These are phyloP conservation scores for Drosophila kohkoa DNA, from an alignment of 1,140 invertebrate genomes.

Conservation along the genomic window DNA sequence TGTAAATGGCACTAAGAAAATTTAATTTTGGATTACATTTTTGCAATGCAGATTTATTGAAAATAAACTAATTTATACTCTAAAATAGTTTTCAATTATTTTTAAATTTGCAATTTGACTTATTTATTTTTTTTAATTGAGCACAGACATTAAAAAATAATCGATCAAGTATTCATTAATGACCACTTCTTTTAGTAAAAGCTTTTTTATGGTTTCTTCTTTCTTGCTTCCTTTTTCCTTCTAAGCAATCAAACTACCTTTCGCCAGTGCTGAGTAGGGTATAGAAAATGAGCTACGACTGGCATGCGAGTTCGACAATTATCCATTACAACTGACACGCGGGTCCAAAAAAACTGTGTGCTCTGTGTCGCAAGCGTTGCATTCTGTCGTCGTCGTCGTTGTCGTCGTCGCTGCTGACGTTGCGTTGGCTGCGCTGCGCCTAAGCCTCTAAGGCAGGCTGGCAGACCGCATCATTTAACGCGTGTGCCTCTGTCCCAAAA, in stretches of 20 bases:
- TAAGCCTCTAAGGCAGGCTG: constrained; percentile 26
- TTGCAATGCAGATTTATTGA: too few species aligned
- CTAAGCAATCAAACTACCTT: neutral
- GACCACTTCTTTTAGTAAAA: too few species aligned
- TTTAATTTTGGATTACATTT: too few species aligned
- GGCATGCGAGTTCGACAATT: constrained; percentile 75
- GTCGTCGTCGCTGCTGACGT: neutral
- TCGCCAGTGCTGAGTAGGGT: constrained; percentile 11
- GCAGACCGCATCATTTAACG: constrained; percentile 59
- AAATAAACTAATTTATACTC: too few species aligned
- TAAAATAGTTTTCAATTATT: too few species aligned
- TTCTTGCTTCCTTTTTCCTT: neutral
- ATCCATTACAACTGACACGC: constrained; percentile 80
- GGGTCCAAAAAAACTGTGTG: constrained; percentile 42
- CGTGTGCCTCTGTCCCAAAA: constrained; percentile 50
- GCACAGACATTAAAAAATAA: too few species aligned
- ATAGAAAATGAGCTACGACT: constrained; percentile 50
- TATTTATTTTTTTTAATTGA: too few species aligned
- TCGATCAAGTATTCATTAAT: too few species aligned
- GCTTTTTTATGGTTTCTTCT: neutral
- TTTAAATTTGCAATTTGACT: too few species aligned
- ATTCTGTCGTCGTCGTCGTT: constrained; percentile 23
- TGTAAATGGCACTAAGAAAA: too few species aligned
- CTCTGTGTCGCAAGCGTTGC: constrained; percentile 42
- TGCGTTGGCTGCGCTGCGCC: constrained; percentile 2